Percentiles rank a stretch among this genome's conserved stretches.
phyloP scores from a whole-genome alignment of 92 coral and sea anemone genomes.

The Ricordea florida region DNA sequence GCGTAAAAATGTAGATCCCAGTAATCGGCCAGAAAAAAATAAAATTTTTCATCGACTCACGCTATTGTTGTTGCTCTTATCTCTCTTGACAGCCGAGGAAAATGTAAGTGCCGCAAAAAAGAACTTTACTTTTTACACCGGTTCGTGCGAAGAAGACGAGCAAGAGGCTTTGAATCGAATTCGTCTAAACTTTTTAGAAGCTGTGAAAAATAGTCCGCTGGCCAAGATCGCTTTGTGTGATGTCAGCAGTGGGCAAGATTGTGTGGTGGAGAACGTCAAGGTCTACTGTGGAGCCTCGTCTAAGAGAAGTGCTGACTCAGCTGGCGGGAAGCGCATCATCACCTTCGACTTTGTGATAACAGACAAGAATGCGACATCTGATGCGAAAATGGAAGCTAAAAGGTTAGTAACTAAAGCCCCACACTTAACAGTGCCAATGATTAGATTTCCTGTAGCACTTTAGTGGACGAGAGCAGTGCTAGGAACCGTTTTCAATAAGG shows the following conservation, averaged over 20 bases:
- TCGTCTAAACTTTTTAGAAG: slow-evolving; percentile 70
- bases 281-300: slow-evolving; percentile 72
- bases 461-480: too few species aligned
- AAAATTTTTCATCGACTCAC: not conserved
- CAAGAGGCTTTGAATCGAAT: slow-evolving; percentile 69
- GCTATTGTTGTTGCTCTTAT: not conserved
- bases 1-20: too few species aligned
- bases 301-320: slow-evolving; percentile 12
- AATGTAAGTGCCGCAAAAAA: slow-evolving; percentile 75
- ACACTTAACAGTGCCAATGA: too few species aligned
- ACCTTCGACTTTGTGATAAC: slow-evolving; percentile 83
- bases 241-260: slow-evolving; percentile 71
- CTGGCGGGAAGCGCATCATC: slow-evolving; percentile 58
- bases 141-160: slow-evolving; percentile 74
- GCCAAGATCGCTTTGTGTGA: slow-evolving; percentile 71
- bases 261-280: slow-evolving; percentile 82
- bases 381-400: slow-evolving; percentile 61
- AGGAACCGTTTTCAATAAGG: too few species aligned
- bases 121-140: slow-evolving; percentile 89
- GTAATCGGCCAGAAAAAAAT: not conserved
- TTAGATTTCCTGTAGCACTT: too few species aligned
- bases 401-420: slow-evolving; percentile 22
- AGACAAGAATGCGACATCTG: slow-evolving; percentile 56
- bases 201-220: slow-evolving; percentile 75
- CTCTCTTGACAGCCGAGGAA: slow-evolving; percentile 19